phyloP scores from a whole-genome alignment of 2,113 vertebrate genomes.

The Callopanchax toddi region DNA sequence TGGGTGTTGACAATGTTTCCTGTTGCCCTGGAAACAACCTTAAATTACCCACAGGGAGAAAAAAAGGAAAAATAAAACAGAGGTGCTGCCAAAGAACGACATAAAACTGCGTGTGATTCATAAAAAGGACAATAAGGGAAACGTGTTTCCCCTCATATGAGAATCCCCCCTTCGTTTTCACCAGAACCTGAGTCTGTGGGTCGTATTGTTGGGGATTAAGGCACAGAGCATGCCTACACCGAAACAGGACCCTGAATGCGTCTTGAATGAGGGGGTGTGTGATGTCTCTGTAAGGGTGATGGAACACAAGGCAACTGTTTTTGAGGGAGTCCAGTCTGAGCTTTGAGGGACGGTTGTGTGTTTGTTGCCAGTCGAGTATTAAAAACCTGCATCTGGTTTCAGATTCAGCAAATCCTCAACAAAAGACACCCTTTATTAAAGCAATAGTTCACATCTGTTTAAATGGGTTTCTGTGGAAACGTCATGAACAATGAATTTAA shows the following conservation, averaged over 20 bases:
- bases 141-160: neutral
- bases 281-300: slow-evolving; percentile 20
- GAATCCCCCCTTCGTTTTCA: slow-evolving; percentile 12
- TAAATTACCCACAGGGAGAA: slow-evolving; percentile 19
- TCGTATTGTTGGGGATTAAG: slow-evolving; percentile 26
- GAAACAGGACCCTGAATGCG: slow-evolving; percentile 27
- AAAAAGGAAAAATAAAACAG: slow-evolving; percentile 7
- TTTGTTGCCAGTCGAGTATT: slow-evolving; percentile 14
- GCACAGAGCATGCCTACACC: slow-evolving; percentile 26
- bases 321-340: too few species aligned
- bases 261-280: slow-evolving; percentile 5
- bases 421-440: too few species aligned
- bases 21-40: slow-evolving; percentile 37
- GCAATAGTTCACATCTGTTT: too few species aligned
- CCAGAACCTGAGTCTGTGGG: slow-evolving; percentile 59
- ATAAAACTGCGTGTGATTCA: slow-evolving; percentile 26
- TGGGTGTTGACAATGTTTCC: slow-evolving; percentile 31
- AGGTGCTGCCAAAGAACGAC: slow-evolving; percentile 3
- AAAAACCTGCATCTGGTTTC: too few species aligned
- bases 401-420: too few species aligned
- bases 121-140: slow-evolving; percentile 17
- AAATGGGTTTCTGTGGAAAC: too few species aligned
- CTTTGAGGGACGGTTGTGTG: neutral
- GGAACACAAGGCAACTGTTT: slow-evolving; percentile 53
- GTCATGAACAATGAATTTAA: too few species aligned